Percentiles rank a stretch among this genome's conserved stretches.
Evolutionary conservation across 1,140 invertebrate genomes (phyloP).

Genomic region (Helicoverpa armigera): DNA sequence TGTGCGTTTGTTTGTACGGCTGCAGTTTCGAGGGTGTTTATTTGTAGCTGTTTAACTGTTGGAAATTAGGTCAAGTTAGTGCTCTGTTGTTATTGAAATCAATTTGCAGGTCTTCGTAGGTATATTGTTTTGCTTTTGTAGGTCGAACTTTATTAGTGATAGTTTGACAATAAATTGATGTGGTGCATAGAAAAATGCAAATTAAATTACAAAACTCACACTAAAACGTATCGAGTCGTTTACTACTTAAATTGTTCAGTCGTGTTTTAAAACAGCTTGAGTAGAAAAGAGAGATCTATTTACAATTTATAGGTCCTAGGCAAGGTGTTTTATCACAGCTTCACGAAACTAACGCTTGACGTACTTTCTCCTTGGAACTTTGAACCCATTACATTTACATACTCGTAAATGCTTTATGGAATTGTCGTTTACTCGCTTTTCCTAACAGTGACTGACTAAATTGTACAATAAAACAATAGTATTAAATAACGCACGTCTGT

Average conservation of each 20-base stretch:
- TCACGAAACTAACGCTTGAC: slow-evolving; percentile 8
- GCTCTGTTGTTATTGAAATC: neutral
- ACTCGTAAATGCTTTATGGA: slow-evolving; percentile 30
- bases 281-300: neutral
- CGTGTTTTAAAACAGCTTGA: neutral
- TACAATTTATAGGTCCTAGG: neutral
- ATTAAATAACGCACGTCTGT: slow-evolving; percentile 7
- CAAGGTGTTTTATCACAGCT: neutral
- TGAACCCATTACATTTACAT: slow-evolving; percentile 25
- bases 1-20: neutral
- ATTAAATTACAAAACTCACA: too few species aligned
- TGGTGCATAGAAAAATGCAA: too few species aligned
- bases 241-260: too few species aligned
- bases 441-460: slow-evolving; percentile 9
- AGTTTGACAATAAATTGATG: too few species aligned
- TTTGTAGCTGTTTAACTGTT: neutral
- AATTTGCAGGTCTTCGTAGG: too few species aligned
- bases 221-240: too few species aligned
- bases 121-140: too few species aligned
- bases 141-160: too few species aligned
- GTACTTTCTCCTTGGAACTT: slow-evolving; percentile 9
- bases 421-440: neutral
- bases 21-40: neutral
- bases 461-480: slow-evolving; percentile 31
- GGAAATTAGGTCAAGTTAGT: neutral